phyloP scores from a whole-genome alignment of 1,140 invertebrate species.

The Melanaphis sacchari region DNA sequence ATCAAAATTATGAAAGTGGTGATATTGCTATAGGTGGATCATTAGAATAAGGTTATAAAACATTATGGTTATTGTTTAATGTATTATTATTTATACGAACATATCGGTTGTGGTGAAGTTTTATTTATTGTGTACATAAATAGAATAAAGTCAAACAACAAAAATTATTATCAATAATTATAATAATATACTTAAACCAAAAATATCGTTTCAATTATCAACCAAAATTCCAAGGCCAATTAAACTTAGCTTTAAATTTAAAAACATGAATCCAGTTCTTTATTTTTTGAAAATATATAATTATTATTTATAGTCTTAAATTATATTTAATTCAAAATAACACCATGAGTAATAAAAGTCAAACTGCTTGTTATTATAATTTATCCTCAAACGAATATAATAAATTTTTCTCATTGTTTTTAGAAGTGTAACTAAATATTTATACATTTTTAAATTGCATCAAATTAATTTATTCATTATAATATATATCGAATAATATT shows the following conservation, averaged over 20 bases:
- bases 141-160: background rate
- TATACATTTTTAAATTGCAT: background rate
- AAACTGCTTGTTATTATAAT: background rate
- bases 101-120: background rate
- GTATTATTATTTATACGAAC: background rate
- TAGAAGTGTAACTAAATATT: background rate
- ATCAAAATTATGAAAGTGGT: background rate
- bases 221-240: background rate
- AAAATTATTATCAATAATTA: background rate
- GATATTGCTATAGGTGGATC: background rate
- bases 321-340: background rate
- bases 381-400: background rate
- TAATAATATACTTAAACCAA: background rate
- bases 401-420: background rate
- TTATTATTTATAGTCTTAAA: background rate
- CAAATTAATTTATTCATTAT: background rate
- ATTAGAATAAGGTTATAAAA: background rate
- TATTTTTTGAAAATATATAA: background rate
- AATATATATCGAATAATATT: background rate
- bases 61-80: background rate
- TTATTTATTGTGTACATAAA: background rate
- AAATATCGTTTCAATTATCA: background rate
- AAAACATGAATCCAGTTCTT: background rate
- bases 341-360: background rate
- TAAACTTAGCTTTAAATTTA: constrained; percentile 1